Evolutionary conservation across 2,113 vertebrate species (phyloP), one percentile per base, ranked within the genome.

Genomic region (Sander vitreus): DNA sequence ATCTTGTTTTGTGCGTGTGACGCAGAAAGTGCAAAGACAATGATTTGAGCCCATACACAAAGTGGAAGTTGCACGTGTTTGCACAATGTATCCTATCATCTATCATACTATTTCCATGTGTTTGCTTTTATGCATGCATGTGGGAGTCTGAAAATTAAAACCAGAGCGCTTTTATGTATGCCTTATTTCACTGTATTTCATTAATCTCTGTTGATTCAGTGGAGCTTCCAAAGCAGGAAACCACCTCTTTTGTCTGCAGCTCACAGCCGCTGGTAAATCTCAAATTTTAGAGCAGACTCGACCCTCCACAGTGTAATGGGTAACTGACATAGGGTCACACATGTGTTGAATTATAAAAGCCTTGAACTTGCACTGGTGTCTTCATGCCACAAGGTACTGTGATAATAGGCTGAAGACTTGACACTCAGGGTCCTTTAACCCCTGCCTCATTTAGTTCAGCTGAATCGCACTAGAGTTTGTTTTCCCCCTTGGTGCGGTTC

Each of bases 211-310:
- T 81, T 45, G 9, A 6, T 19, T 78, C 51, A 36, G 8, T n/a
- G n/a, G 6, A 80, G 68, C 51, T 75, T 82, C 72, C 19, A 1
- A 60, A 43, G 54, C 75, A 77, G 78, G 75, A 89, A 79, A 80
- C 54, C 21, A 50, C 70, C 33, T 64, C 39, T 63, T 83, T 70
- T 72, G 67, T 89, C 62, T 36, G 33, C 14, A 0, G 66, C 74
- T 84, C 74, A 86, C 43, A 18, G 58, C 11, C n/a, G 72, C 67
- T 48, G 43, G n/a, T 18, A 48, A 5, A 78, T 84, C 75, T 88
- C 84, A 63, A 67, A 15, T 79, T 81, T 45, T 23, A 58, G 25
- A 70, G 58, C 39, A 63, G 58, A 67, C 58, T 30, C 12, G 30
- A 75, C 67, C 90, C 77, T 77, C 83, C 71, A 10, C 69, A 33